Conservation (phyloP, 2,888 invertebrate genomes). For the Lordiphosa andalusiaca region DNA sequence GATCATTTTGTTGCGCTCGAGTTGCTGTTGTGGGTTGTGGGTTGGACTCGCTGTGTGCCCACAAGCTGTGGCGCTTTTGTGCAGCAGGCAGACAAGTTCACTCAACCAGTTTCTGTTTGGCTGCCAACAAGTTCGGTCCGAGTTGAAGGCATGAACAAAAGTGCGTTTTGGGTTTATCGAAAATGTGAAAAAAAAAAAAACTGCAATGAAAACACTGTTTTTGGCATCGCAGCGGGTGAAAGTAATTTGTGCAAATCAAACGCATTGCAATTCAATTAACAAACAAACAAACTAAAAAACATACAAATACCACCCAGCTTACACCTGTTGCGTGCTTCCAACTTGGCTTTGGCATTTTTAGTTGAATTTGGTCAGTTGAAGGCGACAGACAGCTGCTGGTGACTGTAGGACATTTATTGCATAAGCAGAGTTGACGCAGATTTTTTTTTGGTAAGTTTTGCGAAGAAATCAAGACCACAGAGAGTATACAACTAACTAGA, state of each 20-base stretch:
- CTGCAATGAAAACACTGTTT: conserved; percentile 19
- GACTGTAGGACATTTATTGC: too few relatives aligned
- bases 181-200: conserved; percentile 12
- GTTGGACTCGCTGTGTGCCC: conserved; percentile 30
- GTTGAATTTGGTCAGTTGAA: too few relatives aligned
- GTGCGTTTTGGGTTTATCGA: conserved; percentile 12
- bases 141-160: neutral
- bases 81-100: conserved; percentile 54
- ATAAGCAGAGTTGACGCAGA: too few relatives aligned
- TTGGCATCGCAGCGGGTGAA: conserved; percentile 36
- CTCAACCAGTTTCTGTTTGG: conserved; percentile 62
- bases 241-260: conserved; percentile 34
- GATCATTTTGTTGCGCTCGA: conserved; percentile 57
- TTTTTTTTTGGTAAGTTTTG: too few relatives aligned
- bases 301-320: neutral
- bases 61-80: conserved; percentile 24
- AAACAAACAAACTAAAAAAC: too few relatives aligned
- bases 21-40: conserved; percentile 41
- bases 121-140: conserved; percentile 61
- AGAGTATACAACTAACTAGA: too few relatives aligned
- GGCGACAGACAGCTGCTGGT: too few relatives aligned
- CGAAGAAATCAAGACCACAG: too few relatives aligned
- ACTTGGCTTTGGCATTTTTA: too few relatives aligned
- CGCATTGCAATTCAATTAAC: conserved; percentile 26
- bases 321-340: neutral